Evolutionary conservation across 2,113 vertebrate species (phyloP).

Genomic region (Peromyscus maniculatus): DNA sequence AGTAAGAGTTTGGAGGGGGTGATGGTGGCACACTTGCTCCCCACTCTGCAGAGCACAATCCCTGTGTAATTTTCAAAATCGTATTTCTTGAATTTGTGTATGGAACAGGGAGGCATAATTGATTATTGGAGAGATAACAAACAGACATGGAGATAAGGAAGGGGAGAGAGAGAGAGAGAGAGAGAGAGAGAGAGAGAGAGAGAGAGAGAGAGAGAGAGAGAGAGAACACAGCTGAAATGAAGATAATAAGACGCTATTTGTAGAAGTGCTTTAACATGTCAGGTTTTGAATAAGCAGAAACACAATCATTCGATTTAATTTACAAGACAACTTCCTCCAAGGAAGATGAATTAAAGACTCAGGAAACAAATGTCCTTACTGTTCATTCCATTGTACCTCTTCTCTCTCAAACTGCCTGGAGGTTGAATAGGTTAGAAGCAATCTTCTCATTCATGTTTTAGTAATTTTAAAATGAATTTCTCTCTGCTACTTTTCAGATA

Average conservation of each 20-base stretch:
- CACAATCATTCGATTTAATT: not conserved
- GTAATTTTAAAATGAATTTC: conserved; percentile 57
- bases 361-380: not conserved
- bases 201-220: not conserved
- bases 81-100: conserved; percentile 54
- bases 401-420: conserved; percentile 8
- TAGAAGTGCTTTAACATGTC: not conserved
- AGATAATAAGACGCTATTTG: conserved; percentile 4
- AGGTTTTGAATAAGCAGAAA: conserved; percentile 30
- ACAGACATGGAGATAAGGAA: not conserved
- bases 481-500: conserved; percentile 34
- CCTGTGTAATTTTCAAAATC: conserved; percentile 47
- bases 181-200: not conserved
- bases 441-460: conserved; percentile 44
- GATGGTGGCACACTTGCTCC: not conserved
- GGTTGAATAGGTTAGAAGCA: not conserved
- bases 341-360: conserved; percentile 4
- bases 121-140: conserved; percentile 34
- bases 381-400: not conserved
- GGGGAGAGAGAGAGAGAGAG: no score
- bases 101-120: not conserved
- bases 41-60: not conserved
- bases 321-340: not conserved
- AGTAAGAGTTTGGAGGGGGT: not conserved
- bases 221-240: not conserved